Percentiles rank a stretch among this genome's conserved stretches.
These are phyloP conservation scores for Scaptomyza graminum DNA, from an alignment of 1,140 invertebrate genomes.

Conservation along the genomic window DNA sequence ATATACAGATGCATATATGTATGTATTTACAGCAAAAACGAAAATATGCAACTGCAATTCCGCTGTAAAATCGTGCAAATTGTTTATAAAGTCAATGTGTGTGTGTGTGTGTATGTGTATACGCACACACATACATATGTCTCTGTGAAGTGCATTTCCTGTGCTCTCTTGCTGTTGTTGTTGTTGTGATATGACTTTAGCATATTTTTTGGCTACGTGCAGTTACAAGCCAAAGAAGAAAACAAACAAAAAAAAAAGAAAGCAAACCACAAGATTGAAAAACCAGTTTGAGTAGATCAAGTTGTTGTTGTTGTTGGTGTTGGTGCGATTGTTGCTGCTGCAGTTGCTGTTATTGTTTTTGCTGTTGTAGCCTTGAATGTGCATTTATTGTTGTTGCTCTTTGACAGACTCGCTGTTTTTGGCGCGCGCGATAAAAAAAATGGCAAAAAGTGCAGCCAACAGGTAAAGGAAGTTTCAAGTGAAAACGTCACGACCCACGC, in stretches of 20 bases:
- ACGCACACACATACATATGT: constrained; percentile 8
- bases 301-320: constrained; percentile 50
- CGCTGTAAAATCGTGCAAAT: constrained; percentile 38
- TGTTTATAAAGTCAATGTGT: constrained; percentile 44
- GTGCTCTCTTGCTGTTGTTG: constrained; percentile 49
- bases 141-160: constrained; percentile 60
- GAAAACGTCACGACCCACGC: constrained; percentile 2
- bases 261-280: constrained; percentile 67
- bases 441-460: constrained; percentile 23
- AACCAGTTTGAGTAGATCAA: constrained; percentile 36
- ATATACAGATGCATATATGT: no score
- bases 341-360: constrained; percentile 37
- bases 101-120: not conserved
- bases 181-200: constrained; percentile 50
- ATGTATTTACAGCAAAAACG: not conserved
- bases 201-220: constrained; percentile 70
- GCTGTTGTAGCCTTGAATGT: constrained; percentile 71
- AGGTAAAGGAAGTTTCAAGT: not conserved
- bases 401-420: constrained; percentile 54
- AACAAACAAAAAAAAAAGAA: constrained; percentile 65
- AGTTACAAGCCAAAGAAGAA: constrained; percentile 30
- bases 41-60: constrained; percentile 47
- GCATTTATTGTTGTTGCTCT: constrained; percentile 68
- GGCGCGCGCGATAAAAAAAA: constrained; percentile 66
- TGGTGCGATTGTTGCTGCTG: constrained; percentile 46